Evolutionary conservation across 92 coral and sea anemone species (phyloP), one percentile per base, ranked within the genome.

Genomic region (Bergia sp.): DNA sequence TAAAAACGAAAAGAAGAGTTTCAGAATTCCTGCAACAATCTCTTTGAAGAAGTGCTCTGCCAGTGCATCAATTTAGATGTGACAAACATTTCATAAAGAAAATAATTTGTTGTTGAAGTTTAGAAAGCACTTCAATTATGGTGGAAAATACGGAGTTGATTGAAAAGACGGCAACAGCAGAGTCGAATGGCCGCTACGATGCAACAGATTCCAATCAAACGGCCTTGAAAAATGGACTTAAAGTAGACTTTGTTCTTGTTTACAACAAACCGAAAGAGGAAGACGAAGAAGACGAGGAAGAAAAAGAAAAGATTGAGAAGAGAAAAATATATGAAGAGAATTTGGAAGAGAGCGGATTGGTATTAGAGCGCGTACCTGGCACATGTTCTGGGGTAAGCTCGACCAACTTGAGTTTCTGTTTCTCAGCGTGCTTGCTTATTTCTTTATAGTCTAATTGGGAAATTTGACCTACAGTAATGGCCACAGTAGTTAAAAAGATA

Each of bases 161-260:
- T 40, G 36, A 49, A 36, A 11, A 53, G 10, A 18, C 58, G 16
- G 57, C 73, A 66, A 29, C 36, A 20, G 8, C 82, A 7, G 61
- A 50, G 16, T 79, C 82, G 15, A 40, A 50, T 12, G 55, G 13
- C 1, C 58, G 58, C 21, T 79, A 79, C 82, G 82, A 67, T 29
- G 18, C 82, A 7, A 50, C 82, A 29, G 20, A 11, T 12, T 36
- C 36, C 38, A n/a, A 79, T 41, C 50, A 47, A 0, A 12, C 82
- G 65, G 50, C 82, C 42, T 7, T 79, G 82, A 50, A 79, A 43
- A 47, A 29, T 29, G 82, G 82, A 7, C 55, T 79, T 49, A 50
- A 79, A 50, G 82, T 79, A 47, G 82, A 79, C 64, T 79, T 79
- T 79, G 82, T 79, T 79, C 82, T 79, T 11, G 82, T 79, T 50